Evolutionary conservation across 2,888 invertebrate species (phyloP), one percentile per base, ranked within the genome.

Genomic region (Drosophila yooni): DNA sequence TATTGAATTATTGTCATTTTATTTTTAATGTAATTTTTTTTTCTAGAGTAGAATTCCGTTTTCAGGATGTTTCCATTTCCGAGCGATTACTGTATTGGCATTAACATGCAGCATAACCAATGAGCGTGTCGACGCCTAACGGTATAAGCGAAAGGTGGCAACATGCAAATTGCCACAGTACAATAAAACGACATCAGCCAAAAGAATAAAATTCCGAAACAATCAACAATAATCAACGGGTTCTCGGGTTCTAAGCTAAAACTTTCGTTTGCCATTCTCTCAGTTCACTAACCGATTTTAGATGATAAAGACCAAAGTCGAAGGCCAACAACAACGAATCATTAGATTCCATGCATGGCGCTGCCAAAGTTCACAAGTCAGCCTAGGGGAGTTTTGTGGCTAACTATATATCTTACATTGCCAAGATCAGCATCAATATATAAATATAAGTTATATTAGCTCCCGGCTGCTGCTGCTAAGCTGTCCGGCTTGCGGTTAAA

Each of bases 271-370:
- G 75, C 73, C 70, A 80, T 76, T 79, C 70, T 59, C 73, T 72
- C 76, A 76, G 90, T 88, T 90, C 88, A 74, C 81, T 88, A 83
- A 82, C 88, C 90, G 88, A 88, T 90, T 86, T 87, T 72, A 75
- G 80, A 82, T 79, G 75, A 83, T 76, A 63, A 72, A 60, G 56
- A 27, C 50, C 63, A 21, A 66, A 59, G 11, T 13, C 11, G 43
- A 54, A 25, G 18, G 27, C 18, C 11, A 36, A 31, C n/a, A 13
- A n/a, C 43, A 48, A 58, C 52, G 33, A 33, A 33, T 71, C 63
- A 53, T 61, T 58, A 58, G 71, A 71, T 40, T 11, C 54, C 36
- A 52, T 57, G 38, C 60, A 57, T 29, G 34, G 13, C 34, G 40
- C 61, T 56, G 56, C 4, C 5, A 59, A 61, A 76, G 73, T 60